These are phyloP conservation scores for Pontoporia blainvillei DNA, from an alignment of 2,113 vertebrate genomes.

Conservation along the genomic window DNA sequence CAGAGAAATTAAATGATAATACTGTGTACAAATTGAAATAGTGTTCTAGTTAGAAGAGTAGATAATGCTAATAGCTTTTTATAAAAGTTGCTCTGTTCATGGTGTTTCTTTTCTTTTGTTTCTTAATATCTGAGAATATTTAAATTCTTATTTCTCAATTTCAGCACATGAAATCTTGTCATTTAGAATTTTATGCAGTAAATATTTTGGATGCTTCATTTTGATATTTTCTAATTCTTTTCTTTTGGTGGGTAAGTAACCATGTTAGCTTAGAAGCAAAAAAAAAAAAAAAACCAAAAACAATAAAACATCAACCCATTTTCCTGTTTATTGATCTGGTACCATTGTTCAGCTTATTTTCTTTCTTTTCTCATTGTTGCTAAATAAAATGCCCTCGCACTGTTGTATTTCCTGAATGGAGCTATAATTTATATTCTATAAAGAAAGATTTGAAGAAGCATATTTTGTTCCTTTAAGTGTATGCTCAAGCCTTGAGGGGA, in stretches of 20 bases:
- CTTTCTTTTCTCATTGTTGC: background rate
- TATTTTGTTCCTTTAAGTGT: conserved; percentile 34
- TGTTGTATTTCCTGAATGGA: conserved; percentile 43
- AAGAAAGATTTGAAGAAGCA: conserved; percentile 25
- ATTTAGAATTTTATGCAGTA: conserved; percentile 22
- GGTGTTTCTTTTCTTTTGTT: background rate
- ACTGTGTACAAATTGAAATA: background rate
- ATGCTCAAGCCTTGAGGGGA: background rate
- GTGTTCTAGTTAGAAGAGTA: background rate
- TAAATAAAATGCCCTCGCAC: background rate
- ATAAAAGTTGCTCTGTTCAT: background rate
- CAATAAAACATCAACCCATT: conserved; percentile 3
- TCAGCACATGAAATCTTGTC: background rate
- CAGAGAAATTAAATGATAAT: background rate
- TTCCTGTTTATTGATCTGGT: conserved; percentile 9
- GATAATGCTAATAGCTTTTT: background rate
- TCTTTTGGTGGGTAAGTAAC: conserved; percentile 12
- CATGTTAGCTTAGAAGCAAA: background rate
- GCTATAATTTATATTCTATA: conserved; percentile 45
- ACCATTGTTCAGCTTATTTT: background rate
- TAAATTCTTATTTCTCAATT: background rate
- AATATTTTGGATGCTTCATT: background rate
- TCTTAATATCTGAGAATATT: background rate
- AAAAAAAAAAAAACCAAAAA: background rate
- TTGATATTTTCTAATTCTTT: background rate